Evolutionary conservation across 2,797 vertebrate species (phyloP).

Genomic region (Chromobotia macracanthus): DNA sequence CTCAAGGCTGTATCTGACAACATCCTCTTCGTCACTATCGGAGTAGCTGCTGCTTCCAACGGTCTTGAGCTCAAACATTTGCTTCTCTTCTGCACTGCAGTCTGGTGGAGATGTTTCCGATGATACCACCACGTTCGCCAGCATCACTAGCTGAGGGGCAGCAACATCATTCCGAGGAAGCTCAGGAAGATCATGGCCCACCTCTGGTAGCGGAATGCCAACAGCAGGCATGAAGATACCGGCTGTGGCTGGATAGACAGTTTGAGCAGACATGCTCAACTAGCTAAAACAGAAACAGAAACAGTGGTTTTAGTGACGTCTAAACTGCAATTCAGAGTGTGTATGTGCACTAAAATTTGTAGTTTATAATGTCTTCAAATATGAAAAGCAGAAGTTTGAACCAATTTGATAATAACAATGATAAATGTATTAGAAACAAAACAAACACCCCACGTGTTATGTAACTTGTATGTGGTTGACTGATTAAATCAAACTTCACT

Average conservation of each 20-base stretch:
- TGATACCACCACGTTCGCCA: constrained; percentile 91
- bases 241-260: constrained; percentile 81
- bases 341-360: not conserved
- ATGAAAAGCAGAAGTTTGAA: too few relatives aligned
- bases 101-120: constrained; percentile 80
- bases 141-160: constrained; percentile 93
- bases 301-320: constrained; percentile 2
- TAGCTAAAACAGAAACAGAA: constrained; percentile 36
- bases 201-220: constrained; percentile 77
- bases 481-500: constrained; percentile 1
- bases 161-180: constrained; percentile 84
- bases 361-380: not conserved
- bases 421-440: not conserved
- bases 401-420: too few relatives aligned
- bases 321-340: not conserved
- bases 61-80: constrained; percentile 94
- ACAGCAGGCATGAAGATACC: constrained; percentile 79
- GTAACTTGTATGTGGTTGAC: not conserved
- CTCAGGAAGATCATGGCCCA: constrained; percentile 81
- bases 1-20: constrained; percentile 70
- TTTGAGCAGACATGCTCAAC: constrained; percentile 84
- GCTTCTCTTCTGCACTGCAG: constrained; percentile 85
- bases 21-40: constrained; percentile 85
- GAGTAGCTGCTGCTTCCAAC: constrained; percentile 87
- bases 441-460: not conserved